Base-by-base conservation (phyloP, 2,888 invertebrate species). In the Eupeodes latifasciatus region DNA sequence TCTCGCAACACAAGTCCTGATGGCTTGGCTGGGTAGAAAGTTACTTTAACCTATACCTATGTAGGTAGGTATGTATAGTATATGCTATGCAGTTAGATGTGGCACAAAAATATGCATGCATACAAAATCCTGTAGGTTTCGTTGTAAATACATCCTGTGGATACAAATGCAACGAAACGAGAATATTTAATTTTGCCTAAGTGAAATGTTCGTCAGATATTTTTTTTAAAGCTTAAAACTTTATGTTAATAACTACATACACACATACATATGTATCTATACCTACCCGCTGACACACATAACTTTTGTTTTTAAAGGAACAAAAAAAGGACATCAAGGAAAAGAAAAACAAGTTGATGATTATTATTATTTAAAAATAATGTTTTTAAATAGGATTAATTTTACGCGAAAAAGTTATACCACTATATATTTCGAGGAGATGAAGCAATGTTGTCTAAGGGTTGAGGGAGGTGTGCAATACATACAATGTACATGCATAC, bases 101-200 rank as follows among this genome's bases (percentile, higher is more conserved):
- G 40, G 40, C 40, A 40, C 40, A 12, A 61, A 61, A 36, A n/a
- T 62, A 62, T 19, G 27, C 27, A 59, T 5, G 9, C 16, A 36
- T 53, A 55, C 40, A 59, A 10, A 59, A 59, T 49, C 4, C n/a
- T 49, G 16, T 11, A 53, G 49, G 40, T 40, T 80, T 51, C 47
- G 66, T 59, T 51, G 61, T 64, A 53, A 51, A 12, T 47, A 11
- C 27, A 57, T 16, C 77, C 61, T 77, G 64, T 76, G 72, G 53
- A 59, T 59, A 53, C 53, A 74, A 51, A 80, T 67, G 80, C 77
- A 84, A 84, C 83, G 83, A 81, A 77, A 36, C 74, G 16, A 67
- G 84, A 87, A 87, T 84, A 87, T 87, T 82, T 82, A 82, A 86
- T 86, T 82, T 82, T 19, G 14, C 51, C 66, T 59, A 79, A 86